Evolutionary conservation across 2,888 invertebrate species (phyloP), one percentile per base, ranked within the genome.

Genomic region (Teleiodes luculella): DNA sequence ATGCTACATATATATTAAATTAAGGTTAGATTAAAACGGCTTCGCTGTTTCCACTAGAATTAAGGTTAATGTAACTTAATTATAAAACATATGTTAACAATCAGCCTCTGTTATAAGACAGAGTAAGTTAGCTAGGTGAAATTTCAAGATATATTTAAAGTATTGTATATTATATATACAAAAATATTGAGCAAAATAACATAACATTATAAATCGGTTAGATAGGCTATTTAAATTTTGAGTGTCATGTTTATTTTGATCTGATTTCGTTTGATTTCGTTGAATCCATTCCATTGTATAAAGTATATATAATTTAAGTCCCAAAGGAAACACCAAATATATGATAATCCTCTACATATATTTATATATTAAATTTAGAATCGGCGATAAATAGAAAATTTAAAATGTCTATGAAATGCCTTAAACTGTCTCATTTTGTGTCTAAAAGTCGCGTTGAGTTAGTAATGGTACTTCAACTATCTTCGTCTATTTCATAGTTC

Each of bases 211-310:
- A 71, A 74, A 76, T 77, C 71, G 68, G 76, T 75, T 85, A 85
- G 84, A 83, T 84, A 85, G 83, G 82, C 73, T 83, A 83, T 83
- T 75, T 65, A 74, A 78, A 74, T 73, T 74, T 73, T 74, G 65
- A 67, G 68, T 74, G 65, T 62, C 65, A 41, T 50, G 60, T 65
- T 62, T 33, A 1, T 39, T 37, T 49, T 7, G 4, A 16, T 51
- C 39, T 53, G 53, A 58, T 59, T 58, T 57, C 60, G 64, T 64
- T 55, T 53, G 41, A 57, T 61, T 53, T 64, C 45, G 43, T 65
- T 68, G 55, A 52, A 59, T 74, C 66, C 69, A 74, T 77, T 75
- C 72, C 74, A 76, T 73, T 41, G 18, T 51, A 62, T 71, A 72
- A 68, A 65, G 66, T 68, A 69, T 70, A 70, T 74, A 75, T 76